Base-by-base conservation (phyloP, 2,888 invertebrate species). In the Callimorpha dominula region DNA sequence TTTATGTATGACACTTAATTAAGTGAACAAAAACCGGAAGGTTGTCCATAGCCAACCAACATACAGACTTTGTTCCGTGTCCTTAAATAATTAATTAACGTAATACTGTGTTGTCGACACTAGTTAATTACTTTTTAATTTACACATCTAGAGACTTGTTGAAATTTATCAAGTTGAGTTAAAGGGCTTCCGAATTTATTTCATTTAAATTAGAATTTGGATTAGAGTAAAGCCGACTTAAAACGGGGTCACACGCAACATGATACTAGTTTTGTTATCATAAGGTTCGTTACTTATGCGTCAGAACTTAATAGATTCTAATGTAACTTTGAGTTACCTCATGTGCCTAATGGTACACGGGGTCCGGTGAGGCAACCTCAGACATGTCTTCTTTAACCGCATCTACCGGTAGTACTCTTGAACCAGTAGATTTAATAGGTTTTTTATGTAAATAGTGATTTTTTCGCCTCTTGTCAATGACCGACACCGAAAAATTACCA, bases 101-200 rank as follows among this genome's bases (percentile, higher is more conserved):
- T 65, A 74, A 71, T 68, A 63, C 9, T 54, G 11, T n/a, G 66
- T 50, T 20, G n/a, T 60, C n/a, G 6, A 57, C 50, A 67, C 52
- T 12, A 52, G 20, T 50, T 42, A 57, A 72, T 68, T 72, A 65
- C 67, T 54, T 64, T 64, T 64, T 72, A 67, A 62, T 68, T 49
- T 64, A 42, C 7, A 57, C 31, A 68, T 57, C 46, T 20, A 68
- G 68, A 46, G 46, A 57, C 43, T 7, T 1, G 67, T 43, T 43
- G 7, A 46, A 43, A 31, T 20, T 57, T 1, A 42, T 20, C 43
- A 8, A 57, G 43, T 31, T 57, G 9, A 57, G 43, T 46, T 17
- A 57, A 57, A 68, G 57, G 68, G 57, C 14, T 54, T 57, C 46
- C 0, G 46, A 46, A 68, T 78, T 74, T 67, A 78, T 87, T 91